These are phyloP conservation scores for Nephrotoma appendiculata DNA, from an alignment of 2,888 invertebrate genomes.

Conservation along the genomic window DNA sequence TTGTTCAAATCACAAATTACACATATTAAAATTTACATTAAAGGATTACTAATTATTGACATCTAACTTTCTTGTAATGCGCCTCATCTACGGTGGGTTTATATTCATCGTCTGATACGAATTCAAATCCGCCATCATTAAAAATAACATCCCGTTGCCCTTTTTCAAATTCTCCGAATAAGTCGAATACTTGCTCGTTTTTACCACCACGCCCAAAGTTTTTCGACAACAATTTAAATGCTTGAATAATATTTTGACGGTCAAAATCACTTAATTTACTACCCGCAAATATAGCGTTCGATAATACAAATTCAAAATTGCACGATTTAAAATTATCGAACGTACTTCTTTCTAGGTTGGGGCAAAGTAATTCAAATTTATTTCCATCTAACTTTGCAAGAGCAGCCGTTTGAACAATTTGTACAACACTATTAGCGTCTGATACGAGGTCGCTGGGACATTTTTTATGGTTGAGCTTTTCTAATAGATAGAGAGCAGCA, in stretches of 20 bases:
- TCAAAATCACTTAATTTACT: conserved; percentile 18
- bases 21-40: not conserved
- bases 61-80: conserved; percentile 43
- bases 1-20: not conserved
- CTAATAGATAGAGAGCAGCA: conserved; percentile 26
- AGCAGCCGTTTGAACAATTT: conserved; percentile 23
- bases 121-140: conserved; percentile 22
- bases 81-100: conserved; percentile 34
- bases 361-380: conserved; percentile 22
- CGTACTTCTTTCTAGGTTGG: conserved; percentile 22
- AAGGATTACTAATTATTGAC: conserved; percentile 32
- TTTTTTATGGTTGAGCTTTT: conserved; percentile 21
- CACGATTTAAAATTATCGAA: conserved; percentile 24
- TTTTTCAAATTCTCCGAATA: conserved; percentile 26
- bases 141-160: conserved; percentile 26
- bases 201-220: conserved; percentile 25
- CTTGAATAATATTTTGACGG: conserved; percentile 27
- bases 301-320: conserved; percentile 27
- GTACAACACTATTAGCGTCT: conserved; percentile 18
- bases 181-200: conserved; percentile 26
- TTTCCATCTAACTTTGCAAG: conserved; percentile 24
- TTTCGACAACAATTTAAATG: conserved; percentile 24
- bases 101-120: conserved; percentile 16
- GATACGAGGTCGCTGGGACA: conserved; percentile 18
- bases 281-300: conserved; percentile 17